These are phyloP conservation scores for Potorous gilbertii DNA, from an alignment of 2,797 vertebrate genomes.

Conservation along the genomic window DNA sequence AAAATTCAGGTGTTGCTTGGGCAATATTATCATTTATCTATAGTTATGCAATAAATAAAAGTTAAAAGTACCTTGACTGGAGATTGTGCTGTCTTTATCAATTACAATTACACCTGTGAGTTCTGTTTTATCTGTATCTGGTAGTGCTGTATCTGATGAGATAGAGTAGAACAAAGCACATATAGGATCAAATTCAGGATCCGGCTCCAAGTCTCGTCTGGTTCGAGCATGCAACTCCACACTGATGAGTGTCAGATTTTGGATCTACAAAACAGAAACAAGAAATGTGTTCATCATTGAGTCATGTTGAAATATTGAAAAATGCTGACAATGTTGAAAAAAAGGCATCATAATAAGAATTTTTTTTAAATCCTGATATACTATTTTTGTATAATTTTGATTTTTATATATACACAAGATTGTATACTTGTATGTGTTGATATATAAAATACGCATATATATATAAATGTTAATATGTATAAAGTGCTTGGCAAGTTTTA, in stretches of 20 bases:
- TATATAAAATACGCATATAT: too few species aligned
- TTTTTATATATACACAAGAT: not conserved
- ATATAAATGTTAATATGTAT: not conserved
- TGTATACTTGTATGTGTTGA: not conserved
- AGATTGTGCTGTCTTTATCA: slow-evolving; percentile 86
- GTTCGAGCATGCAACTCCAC: slow-evolving; percentile 97
- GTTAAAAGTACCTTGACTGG: slow-evolving; percentile 86
- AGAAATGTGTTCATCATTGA: slow-evolving; percentile 26
- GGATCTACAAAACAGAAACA: slow-evolving; percentile 88
- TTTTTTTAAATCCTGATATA: not conserved
- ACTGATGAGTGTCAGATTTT: slow-evolving; percentile 94
- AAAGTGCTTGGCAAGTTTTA: not conserved
- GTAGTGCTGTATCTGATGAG: slow-evolving; percentile 90
- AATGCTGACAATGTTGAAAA: not conserved
- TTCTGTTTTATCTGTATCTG: slow-evolving; percentile 85
- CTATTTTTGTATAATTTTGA: not conserved
- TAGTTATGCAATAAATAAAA: slow-evolving; percentile 44
- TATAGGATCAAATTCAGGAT: slow-evolving; percentile 98
- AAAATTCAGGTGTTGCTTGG: not conserved
- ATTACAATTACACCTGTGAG: slow-evolving; percentile 93
- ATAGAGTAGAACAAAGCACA: slow-evolving; percentile 99
- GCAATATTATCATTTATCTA: not conserved
- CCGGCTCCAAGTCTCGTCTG: slow-evolving; percentile 95
- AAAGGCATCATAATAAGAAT: not conserved
- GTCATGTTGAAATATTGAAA: slow-evolving; percentile 14